These are phyloP conservation scores for Sipunculus nudus DNA, from an alignment of 2,888 invertebrate genomes.

Conservation along the genomic window DNA sequence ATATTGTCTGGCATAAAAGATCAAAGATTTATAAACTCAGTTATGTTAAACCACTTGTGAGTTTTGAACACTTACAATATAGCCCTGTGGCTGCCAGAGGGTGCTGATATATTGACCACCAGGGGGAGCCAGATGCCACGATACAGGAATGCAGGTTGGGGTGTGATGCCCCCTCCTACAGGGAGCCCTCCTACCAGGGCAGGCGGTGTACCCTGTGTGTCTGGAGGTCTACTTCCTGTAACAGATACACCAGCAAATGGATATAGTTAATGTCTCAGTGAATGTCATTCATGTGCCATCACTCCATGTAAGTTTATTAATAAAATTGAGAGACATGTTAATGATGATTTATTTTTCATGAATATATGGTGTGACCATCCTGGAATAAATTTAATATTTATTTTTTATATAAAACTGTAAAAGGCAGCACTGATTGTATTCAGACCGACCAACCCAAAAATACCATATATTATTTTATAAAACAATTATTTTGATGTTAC, in stretches of 20 bases:
- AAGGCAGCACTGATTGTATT: no score
- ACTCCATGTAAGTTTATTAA: not conserved
- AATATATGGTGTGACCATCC: no score
- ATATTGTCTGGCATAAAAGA: no score
- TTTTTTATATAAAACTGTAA: no score
- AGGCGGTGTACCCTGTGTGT: slow-evolving; percentile 73
- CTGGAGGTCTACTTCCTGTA: slow-evolving; percentile 51
- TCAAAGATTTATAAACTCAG: not conserved
- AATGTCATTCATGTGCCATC: not conserved
- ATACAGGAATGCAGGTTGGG: slow-evolving; percentile 91
- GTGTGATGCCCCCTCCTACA: slow-evolving; percentile 80
- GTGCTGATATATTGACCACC: slow-evolving; percentile 76
- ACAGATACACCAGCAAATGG: not conserved
- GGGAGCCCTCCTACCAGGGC: slow-evolving; percentile 75
- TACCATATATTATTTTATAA: no score
- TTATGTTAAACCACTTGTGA: not conserved
- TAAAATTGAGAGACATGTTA: not conserved
- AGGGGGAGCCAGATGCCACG: slow-evolving; percentile 92
- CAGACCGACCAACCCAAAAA: no score
- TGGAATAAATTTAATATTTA: no score
- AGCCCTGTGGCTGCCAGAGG: slow-evolving; percentile 86
- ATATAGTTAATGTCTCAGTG: not conserved
- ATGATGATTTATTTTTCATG: no score
- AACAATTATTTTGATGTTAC: no score
- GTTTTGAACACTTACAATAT: slow-evolving; percentile 88